Evolutionary conservation across 2,113 vertebrate genomes (phyloP), one percentile per base, ranked within the genome.

Genomic region (Datnioides undecimradiatus): DNA sequence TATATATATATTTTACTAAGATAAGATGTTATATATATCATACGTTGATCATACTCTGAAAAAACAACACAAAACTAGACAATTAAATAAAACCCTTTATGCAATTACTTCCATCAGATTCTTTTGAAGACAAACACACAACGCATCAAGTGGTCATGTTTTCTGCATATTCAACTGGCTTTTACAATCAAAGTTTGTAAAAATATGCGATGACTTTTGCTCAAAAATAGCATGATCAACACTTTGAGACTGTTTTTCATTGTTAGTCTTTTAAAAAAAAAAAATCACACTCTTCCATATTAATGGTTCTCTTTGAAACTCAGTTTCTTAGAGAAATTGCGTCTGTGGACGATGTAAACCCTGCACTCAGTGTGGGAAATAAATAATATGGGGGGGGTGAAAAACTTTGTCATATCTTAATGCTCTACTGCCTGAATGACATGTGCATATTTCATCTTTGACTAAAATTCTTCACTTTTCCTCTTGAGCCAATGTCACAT

Each of bases 51-150:
- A 67, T 19, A 52, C 21, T 74, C 11, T 21, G 38, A 76, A 34
- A 51, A 64, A 84, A 55, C 38, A 38, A 80, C 14, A 5, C 34
- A 63, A 73, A 80, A 66, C 11, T 23, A 46, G 14, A 68, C 64
- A 40, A 60, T 66, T 71, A 75, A 89, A 85, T 69, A 74, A 80
- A 79, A 84, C 13, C 19, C 14, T 83, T 83, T 62, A 79, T 79
- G 80, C 45, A 87, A 84, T 51, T 2, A 40, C 8, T 60, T 76
- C 29, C 33, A 55, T 87, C 72, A 88, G 88, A 87, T 68, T 1
- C 21, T 33, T 90, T 89, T 81, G 81, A 91, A 90, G 68, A 87
- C 66, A 83, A 81, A 90, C 77, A 90, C 76, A 73, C 58, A 90
- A 86, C 80, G 87, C 77, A 80, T 69, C 11, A 87, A 82, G 72